phyloP scores from a whole-genome alignment of 2,797 vertebrate genomes.

The Mormyrops attenuatus region DNA sequence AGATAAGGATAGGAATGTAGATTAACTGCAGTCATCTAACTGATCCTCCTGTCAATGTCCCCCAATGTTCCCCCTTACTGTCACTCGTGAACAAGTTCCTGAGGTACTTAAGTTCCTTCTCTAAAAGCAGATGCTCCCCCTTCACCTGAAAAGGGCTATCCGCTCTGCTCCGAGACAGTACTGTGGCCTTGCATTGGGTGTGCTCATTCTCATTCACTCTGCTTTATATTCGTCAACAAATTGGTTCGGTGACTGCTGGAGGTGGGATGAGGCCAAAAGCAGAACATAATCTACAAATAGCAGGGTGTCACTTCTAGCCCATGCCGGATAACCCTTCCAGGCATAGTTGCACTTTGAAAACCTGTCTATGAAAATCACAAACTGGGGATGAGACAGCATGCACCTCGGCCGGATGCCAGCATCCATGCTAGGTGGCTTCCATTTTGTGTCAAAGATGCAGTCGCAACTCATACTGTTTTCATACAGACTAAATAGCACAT shows the following conservation, averaged over 20 bases:
- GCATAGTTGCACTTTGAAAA: neutral
- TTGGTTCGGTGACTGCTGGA: neutral
- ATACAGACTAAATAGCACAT: neutral
- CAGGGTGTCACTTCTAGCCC: neutral
- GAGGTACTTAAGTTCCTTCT: neutral
- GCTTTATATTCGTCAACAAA: neutral
- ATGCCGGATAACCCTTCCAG: neutral
- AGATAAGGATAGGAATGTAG: neutral
- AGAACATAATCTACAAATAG: neutral
- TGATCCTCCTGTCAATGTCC: neutral
- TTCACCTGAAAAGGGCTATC: neutral
- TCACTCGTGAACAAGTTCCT: neutral
- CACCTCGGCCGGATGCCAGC: neutral
- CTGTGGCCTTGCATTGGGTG: neutral
- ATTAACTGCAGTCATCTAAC: neutral
- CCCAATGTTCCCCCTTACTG: neutral
- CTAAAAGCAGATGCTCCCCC: neutral
- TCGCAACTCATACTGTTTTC: neutral
- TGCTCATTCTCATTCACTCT: neutral
- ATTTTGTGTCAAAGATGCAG: neutral
- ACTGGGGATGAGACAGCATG: neutral
- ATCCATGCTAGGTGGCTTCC: neutral
- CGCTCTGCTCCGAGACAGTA: neutral
- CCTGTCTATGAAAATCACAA: neutral
- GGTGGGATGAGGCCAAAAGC: neutral